phyloP scores from a whole-genome alignment of 1,140 invertebrate genomes.

The Diabrotica undecimpunctata region DNA sequence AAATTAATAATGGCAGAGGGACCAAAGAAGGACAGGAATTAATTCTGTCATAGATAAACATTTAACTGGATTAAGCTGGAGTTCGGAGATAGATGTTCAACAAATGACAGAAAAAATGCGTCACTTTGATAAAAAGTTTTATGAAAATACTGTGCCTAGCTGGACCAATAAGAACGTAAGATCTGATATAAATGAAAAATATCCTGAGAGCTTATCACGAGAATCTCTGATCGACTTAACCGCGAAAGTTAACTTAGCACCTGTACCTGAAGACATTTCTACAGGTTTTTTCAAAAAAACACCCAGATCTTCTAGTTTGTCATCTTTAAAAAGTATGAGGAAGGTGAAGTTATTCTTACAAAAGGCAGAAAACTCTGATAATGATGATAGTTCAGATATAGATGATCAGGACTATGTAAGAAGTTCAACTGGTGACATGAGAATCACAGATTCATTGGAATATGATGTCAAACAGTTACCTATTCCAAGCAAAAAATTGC shows the following conservation, averaged over 20 bases:
- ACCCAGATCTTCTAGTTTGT: conserved; percentile 42
- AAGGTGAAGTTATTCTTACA: conserved; percentile 46
- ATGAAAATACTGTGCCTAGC: conserved; percentile 23
- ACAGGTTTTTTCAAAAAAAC: conserved; percentile 43
- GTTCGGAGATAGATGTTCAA: conserved; percentile 13
- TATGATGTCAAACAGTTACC: not conserved
- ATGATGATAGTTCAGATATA: conserved; percentile 43
- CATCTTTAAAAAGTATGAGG: conserved; percentile 47
- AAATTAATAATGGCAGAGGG: not conserved
- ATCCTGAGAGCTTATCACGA: conserved; percentile 47
- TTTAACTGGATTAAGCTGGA: conserved; percentile 1
- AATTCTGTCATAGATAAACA: conserved; percentile 9
- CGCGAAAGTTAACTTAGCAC: conserved; percentile 45
- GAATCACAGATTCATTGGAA: not conserved
- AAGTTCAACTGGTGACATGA: conserved; percentile 1
- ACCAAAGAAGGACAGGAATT: not conserved
- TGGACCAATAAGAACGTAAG: conserved; percentile 29
- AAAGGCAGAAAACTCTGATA: conserved; percentile 45
- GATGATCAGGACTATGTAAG: conserved; percentile 41
- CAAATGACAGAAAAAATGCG: conserved; percentile 39
- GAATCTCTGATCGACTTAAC: conserved; percentile 47
- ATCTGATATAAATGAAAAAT: conserved; percentile 47
- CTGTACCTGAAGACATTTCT: conserved; percentile 49
- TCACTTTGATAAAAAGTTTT: conserved; percentile 38
- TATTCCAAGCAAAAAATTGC: conserved; percentile 32